These are phyloP conservation scores for Cryptoprocta ferox DNA, from an alignment of 2,797 vertebrate species.

Conservation along the genomic window DNA sequence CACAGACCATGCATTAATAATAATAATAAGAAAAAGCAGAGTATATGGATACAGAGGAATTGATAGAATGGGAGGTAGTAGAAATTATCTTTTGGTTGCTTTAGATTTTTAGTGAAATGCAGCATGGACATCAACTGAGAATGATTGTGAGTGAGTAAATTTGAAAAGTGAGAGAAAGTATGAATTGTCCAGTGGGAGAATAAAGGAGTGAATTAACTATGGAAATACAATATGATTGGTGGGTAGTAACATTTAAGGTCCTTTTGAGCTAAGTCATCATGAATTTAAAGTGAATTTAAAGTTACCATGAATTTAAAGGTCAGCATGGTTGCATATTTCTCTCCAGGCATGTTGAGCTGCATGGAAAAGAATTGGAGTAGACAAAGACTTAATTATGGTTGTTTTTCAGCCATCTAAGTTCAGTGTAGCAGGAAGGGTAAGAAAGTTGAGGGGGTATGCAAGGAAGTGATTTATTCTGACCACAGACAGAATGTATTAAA, in stretches of 20 bases:
- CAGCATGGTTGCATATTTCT: neutral
- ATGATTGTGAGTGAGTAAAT: conserved; percentile 13
- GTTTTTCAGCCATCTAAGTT: neutral
- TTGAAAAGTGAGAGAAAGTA: neutral
- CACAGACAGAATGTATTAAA: neutral
- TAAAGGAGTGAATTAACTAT: neutral
- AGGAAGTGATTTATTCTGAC: neutral
- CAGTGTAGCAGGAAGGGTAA: neutral
- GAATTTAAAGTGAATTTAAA: conserved; percentile 11
- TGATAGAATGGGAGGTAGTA: neutral
- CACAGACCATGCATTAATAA: neutral
- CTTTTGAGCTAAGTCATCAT: conserved; percentile 4
- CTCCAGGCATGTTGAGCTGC: neutral
- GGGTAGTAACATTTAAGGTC: neutral
- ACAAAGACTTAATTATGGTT: neutral
- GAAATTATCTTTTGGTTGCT: neutral
- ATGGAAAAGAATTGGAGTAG: neutral
- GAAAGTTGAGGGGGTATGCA: neutral
- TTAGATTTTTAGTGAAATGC: neutral
- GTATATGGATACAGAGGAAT: neutral
- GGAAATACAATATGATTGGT: neutral
- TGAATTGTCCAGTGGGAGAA: neutral
- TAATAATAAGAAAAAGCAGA: neutral
- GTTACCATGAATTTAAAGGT: neutral
- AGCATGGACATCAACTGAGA: neutral